Base-by-base conservation (phyloP, 2,888 invertebrate species). In the Gisinianus flammeolus region DNA sequence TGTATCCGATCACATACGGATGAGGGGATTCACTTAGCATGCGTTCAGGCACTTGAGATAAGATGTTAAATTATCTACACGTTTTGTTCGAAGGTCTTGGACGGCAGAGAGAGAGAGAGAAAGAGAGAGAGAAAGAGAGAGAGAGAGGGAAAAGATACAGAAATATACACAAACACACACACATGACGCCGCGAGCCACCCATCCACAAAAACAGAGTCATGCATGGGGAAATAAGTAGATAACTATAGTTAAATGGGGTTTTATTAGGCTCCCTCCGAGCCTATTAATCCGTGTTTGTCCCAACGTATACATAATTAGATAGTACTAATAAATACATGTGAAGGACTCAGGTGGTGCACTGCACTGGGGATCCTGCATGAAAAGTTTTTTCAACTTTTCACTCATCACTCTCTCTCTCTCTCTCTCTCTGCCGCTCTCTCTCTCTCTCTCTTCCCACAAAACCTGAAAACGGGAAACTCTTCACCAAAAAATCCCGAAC, bases 311-410 rank as follows among this genome's bases (percentile, higher is more conserved):
- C n/a, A n/a, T n/a, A 78, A 78, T 78, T 78, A 78, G 78, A 73
- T 68, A 22, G 3, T 67, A 78, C 74, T 78, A 78, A 78, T 78
- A 78, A 78, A 78, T 78, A 78, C 78, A 74, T 52, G 67, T 72
- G 33, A 35, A 62, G 26, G 33, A 62, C 73, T 73, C 62, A 72
- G 71, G 56, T 56, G 71, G 71, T 56, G 12, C n/a, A n/a, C n/a
- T n/a, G n/a, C n/a, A n/a, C n/a, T n/a, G n/a, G n/a, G n/a, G n/a
- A n/a, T n/a, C n/a, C n/a, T n/a, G n/a, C n/a, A n/a, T n/a, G n/a
- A n/a, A n/a, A n/a, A n/a, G n/a, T n/a, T n/a, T n/a, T n/a, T n/a
- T n/a, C n/a, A n/a, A n/a, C n/a, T n/a, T n/a, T n/a, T n/a, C n/a
- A n/a, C n/a, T n/a, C n/a, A 54, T n/a, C 54, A 54, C 16, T 54